Evolutionary conservation across 2,113 vertebrate genomes (phyloP).

Genomic region (Lophura nycthemera): DNA sequence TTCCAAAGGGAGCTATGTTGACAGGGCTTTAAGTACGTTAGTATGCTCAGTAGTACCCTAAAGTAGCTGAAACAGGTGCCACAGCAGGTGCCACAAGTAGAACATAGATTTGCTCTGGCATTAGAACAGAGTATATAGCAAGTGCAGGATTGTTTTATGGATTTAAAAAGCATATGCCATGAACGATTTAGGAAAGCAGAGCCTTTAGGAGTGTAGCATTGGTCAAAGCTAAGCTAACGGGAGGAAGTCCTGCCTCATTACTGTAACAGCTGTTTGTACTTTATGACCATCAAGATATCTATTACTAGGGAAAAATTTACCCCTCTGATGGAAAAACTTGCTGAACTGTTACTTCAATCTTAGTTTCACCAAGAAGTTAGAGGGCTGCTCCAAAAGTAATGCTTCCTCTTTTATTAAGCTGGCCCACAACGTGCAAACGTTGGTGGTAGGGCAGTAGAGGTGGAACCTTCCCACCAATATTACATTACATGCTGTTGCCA

Average conservation of each 20-base stretch:
- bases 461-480: no score
- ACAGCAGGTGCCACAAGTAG: slow-evolving; percentile 41
- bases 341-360: neutral
- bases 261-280: neutral
- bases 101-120: slow-evolving; percentile 46
- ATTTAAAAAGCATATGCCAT: neutral
- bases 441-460: no score
- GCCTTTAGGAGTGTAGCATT: neutral
- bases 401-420: no score
- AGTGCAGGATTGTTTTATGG: neutral
- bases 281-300: neutral
- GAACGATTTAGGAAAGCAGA: neutral
- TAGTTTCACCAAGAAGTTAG: neutral
- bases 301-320: neutral
- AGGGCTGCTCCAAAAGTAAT: no score
- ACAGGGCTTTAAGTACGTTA: slow-evolving; percentile 33
- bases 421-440: no score
- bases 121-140: neutral
- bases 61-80: slow-evolving; percentile 56
- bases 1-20: slow-evolving; percentile 52
- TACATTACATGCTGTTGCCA: no score
- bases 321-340: neutral
- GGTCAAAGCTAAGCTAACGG: neutral
- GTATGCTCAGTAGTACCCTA: slow-evolving; percentile 32
- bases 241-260: neutral